Base-by-base conservation (phyloP, 2,888 invertebrate genomes). In the Holacanthella duospinosa region DNA sequence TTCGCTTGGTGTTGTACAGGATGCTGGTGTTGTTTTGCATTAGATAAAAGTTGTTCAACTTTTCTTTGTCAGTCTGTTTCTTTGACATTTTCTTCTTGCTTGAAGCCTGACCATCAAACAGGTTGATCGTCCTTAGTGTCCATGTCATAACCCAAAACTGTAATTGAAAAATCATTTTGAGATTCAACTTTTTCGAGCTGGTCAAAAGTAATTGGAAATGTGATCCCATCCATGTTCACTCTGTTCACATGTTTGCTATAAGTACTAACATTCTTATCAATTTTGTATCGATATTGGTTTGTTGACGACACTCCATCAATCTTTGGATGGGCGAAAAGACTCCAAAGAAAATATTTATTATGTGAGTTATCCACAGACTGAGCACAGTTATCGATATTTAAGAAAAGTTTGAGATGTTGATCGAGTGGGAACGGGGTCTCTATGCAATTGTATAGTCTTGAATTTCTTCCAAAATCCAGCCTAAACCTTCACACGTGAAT, bases 91-190 rank as follows among this genome's bases (percentile, higher is more conserved):
- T n/a, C n/a, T n/a, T n/a, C n/a, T n/a, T n/a, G n/a, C n/a, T n/a
- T n/a, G n/a, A n/a, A n/a, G n/a, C n/a, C n/a, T n/a, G n/a, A n/a
- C n/a, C n/a, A n/a, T n/a, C n/a, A n/a, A n/a, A n/a, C n/a, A n/a
- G n/a, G n/a, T n/a, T n/a, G n/a, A n/a, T n/a, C n/a, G n/a, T n/a
- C n/a, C n/a, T n/a, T n/a, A n/a, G n/a, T 27, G 6, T 48, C 53
- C 26, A 44, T 27, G 19, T 60, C 60, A 54, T 60, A 60, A 9
- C 48, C 60, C 2, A 60, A 19, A 26, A 60, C 54, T 25, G 53
- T 60, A 16, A 60, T 2, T 9, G 26, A 24, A 16, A 60, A n/a
- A n/a, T n/a, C n/a, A n/a, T n/a, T n/a, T n/a, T n/a, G n/a, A n/a
- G n/a, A n/a, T n/a, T n/a, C n/a, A n/a, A n/a, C n/a, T n/a, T n/a